Percentiles rank a stretch among this genome's conserved stretches.
These are phyloP conservation scores for Huso huso DNA, from an alignment of 2,797 vertebrate genomes.

Conservation along the genomic window DNA sequence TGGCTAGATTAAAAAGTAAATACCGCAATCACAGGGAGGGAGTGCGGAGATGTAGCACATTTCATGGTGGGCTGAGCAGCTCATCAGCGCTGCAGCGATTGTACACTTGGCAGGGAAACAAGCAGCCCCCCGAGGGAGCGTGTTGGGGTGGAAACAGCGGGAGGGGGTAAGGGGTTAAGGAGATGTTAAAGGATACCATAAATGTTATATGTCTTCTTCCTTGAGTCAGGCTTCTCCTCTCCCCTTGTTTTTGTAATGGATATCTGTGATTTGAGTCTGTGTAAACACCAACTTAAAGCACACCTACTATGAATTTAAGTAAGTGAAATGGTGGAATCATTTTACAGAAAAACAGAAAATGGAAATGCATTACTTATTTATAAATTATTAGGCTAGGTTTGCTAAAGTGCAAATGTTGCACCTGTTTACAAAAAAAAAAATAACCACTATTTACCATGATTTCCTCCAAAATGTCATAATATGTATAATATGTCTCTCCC, in stretches of 20 bases:
- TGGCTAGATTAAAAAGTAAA: constrained; percentile 98
- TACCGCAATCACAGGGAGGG: constrained; percentile 91
- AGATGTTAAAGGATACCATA: constrained; percentile 75
- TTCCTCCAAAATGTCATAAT: no score
- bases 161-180: constrained; percentile 58
- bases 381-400: no score
- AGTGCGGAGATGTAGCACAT: constrained; percentile 86
- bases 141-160: constrained; percentile 20
- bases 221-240: constrained; percentile 26
- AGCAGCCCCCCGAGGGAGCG: constrained; percentile 60
- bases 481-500: not conserved
- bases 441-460: no score
- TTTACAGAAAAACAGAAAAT: no score
- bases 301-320: no score
- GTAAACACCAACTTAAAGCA: no score
- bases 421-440: no score
- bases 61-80: constrained; percentile 94
- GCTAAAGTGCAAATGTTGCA: no score
- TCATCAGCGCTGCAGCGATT: constrained; percentile 78
- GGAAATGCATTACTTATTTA: no score
- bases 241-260: not conserved
- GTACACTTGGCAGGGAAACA: constrained; percentile 67
- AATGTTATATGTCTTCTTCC: constrained; percentile 66
- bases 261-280: no score
- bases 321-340: no score